These are phyloP conservation scores for Chrysaora quinquecirrha DNA, from an alignment of 30 jellyfish, hydroid and myxozoan genomes.

Conservation along the genomic window DNA sequence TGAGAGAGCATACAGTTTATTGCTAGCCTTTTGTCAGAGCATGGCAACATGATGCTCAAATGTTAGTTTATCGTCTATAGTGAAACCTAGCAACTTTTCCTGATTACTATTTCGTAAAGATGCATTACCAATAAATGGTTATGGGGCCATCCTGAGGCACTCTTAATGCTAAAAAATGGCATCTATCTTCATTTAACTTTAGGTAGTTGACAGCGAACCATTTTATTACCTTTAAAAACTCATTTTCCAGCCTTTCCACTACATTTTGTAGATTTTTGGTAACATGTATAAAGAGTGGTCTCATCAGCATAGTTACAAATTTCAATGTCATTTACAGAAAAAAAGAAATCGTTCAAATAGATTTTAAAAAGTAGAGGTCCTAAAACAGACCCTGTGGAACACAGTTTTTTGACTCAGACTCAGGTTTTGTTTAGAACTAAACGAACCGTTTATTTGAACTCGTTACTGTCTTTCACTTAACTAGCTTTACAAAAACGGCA, in stretches of 20 bases:
- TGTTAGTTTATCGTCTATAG: conserved; percentile 32
- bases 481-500: conserved; percentile 7
- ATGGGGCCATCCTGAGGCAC: conserved; percentile 18
- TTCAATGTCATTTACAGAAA: conserved; percentile 28
- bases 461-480: conserved; percentile 32
- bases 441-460: conserved; percentile 34
- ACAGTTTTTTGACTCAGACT: no score
- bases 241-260: conserved; percentile 44
- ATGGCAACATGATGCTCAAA: not conserved
- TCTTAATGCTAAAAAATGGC: conserved; percentile 34
- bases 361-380: conserved; percentile 50
- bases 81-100: conserved; percentile 51
- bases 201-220: conserved; percentile 49
- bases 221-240: conserved; percentile 2
- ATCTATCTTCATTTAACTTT: conserved; percentile 34
- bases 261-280: conserved; percentile 11
- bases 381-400: conserved; percentile 61
- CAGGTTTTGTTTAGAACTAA: conserved; percentile 28
- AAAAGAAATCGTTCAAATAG: conserved; percentile 37
- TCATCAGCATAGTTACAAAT: conserved; percentile 66
- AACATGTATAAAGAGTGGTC: conserved; percentile 32
- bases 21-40: conserved; percentile 52
- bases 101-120: conserved; percentile 3
- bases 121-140: conserved; percentile 10
- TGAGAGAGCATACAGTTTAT: conserved; percentile 47